Conservation (phyloP, 2,113 vertebrate species). For the Hucho hucho region DNA sequence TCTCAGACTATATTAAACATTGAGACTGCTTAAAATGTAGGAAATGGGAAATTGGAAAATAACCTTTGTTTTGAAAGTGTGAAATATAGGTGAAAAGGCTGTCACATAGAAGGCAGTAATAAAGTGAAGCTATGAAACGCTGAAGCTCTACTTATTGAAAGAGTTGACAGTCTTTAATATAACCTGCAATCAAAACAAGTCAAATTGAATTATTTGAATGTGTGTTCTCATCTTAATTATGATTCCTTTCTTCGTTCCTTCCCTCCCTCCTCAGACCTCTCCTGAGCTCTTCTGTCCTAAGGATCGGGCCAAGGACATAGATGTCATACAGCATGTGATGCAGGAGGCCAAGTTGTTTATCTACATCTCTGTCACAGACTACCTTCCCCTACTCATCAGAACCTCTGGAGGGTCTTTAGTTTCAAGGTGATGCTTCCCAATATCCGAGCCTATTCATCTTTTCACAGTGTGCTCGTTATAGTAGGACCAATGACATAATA, state of each 20-base stretch:
- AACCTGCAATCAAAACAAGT: too few species aligned
- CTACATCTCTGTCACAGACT: constrained; percentile 90
- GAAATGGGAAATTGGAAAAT: background rate
- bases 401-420: constrained; percentile 75
- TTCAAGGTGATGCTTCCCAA: constrained; percentile 1
- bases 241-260: background rate
- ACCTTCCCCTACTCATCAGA: constrained; percentile 83
- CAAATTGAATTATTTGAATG: too few species aligned
- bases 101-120: too few species aligned
- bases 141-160: background rate
- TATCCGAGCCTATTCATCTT: too few species aligned
- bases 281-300: constrained; percentile 89
- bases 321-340: constrained; percentile 89
- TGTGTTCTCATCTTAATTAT: background rate
- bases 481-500: too few species aligned
- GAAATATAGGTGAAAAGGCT: too few species aligned
- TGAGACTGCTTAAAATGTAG: background rate
- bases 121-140: background rate
- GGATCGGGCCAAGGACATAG: constrained; percentile 86
- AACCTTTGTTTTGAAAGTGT: background rate
- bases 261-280: constrained; percentile 79
- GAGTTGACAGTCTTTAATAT: too few species aligned
- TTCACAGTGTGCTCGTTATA: too few species aligned
- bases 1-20: background rate
- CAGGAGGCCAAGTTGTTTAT: constrained; percentile 85